Evolutionary conservation across 1,140 invertebrate genomes (phyloP).

Genomic region (Dendroctonus ponderosae): DNA sequence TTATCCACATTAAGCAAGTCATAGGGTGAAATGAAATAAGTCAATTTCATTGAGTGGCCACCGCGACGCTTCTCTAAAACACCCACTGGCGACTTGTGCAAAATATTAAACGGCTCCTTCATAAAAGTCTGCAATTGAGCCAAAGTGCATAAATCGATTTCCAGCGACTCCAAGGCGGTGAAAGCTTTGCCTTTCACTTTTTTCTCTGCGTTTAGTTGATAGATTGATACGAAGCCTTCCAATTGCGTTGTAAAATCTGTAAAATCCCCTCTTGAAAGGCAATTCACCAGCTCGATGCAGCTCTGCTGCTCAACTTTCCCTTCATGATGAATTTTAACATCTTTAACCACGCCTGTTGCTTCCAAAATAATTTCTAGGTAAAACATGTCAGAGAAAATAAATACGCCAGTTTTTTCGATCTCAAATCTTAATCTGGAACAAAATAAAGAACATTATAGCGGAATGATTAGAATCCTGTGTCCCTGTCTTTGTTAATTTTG

Average conservation of each 20-base stretch:
- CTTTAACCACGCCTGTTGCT: slow-evolving; percentile 73
- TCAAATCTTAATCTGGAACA: slow-evolving; percentile 73
- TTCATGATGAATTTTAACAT: slow-evolving; percentile 92
- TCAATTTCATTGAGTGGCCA: slow-evolving; percentile 87
- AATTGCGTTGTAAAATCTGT: slow-evolving; percentile 89
- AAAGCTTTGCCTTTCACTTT: slow-evolving; percentile 93
- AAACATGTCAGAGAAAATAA: slow-evolving; percentile 96
- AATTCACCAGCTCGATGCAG: slow-evolving; percentile 82
- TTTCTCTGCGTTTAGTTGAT: slow-evolving; percentile 91
- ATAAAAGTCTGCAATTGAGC: slow-evolving; percentile 73
- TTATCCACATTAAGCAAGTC: slow-evolving; percentile 79
- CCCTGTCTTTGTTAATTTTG: too few relatives aligned
- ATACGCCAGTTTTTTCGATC: slow-evolving; percentile 68
- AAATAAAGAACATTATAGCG: neutral
- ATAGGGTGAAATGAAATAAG: slow-evolving; percentile 94
- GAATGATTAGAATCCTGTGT: neutral
- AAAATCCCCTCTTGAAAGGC: slow-evolving; percentile 80
- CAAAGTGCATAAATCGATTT: slow-evolving; percentile 84
- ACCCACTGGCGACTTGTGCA: slow-evolving; percentile 89
- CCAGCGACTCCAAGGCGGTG: slow-evolving; percentile 85
- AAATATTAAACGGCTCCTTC: slow-evolving; percentile 81
- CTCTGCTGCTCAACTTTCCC: slow-evolving; percentile 71
- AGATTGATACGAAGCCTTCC: slow-evolving; percentile 85
- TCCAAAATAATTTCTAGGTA: slow-evolving; percentile 84
- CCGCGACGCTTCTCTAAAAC: slow-evolving; percentile 73